Percentiles rank a stretch among this genome's conserved stretches.
Conservation (phyloP, 2,888 invertebrate genomes). For the Gryllus longicercus region DNA sequence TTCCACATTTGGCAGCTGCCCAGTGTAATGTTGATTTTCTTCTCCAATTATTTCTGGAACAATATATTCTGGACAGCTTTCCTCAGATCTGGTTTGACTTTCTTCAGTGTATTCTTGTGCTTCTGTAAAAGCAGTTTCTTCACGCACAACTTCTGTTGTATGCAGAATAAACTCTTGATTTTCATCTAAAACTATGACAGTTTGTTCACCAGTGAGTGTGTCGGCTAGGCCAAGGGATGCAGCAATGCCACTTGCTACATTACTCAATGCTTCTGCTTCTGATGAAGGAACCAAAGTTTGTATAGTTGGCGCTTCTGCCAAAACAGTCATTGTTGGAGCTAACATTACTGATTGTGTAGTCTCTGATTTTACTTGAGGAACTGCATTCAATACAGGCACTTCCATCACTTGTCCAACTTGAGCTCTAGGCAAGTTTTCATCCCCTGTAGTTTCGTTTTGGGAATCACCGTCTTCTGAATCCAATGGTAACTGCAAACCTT, state of each 20-base stretch:
- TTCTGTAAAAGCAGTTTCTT: constrained; percentile 22
- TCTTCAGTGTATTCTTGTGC: constrained; percentile 25
- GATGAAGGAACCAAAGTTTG: constrained; percentile 51
- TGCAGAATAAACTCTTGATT: constrained; percentile 55
- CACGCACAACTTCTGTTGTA: constrained; percentile 39
- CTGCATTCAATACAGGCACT: constrained; percentile 39
- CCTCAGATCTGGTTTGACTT: constrained; percentile 38
- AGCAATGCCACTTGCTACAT: constrained; percentile 57
- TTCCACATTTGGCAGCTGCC: constrained; percentile 8
- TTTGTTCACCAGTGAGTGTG: constrained; percentile 35
- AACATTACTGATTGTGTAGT: constrained; percentile 33
- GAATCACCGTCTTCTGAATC: constrained; percentile 37
- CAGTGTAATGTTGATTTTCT: constrained; percentile 36
- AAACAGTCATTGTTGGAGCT: constrained; percentile 39
- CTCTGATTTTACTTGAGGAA: constrained; percentile 26
- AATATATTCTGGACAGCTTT: constrained; percentile 39
- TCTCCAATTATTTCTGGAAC: constrained; percentile 41
- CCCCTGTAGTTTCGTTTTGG: constrained; percentile 42
- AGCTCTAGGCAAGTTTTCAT: constrained; percentile 27
- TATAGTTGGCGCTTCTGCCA: constrained; percentile 39
- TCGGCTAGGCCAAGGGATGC: constrained; percentile 56
- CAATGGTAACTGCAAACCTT: constrained; percentile 44
- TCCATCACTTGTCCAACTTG: constrained; percentile 34
- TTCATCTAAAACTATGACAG: constrained; percentile 54
- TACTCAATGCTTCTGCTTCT: constrained; percentile 55